Base-by-base conservation (phyloP, 2,113 vertebrate genomes). In the Physeter macrocephalus region DNA sequence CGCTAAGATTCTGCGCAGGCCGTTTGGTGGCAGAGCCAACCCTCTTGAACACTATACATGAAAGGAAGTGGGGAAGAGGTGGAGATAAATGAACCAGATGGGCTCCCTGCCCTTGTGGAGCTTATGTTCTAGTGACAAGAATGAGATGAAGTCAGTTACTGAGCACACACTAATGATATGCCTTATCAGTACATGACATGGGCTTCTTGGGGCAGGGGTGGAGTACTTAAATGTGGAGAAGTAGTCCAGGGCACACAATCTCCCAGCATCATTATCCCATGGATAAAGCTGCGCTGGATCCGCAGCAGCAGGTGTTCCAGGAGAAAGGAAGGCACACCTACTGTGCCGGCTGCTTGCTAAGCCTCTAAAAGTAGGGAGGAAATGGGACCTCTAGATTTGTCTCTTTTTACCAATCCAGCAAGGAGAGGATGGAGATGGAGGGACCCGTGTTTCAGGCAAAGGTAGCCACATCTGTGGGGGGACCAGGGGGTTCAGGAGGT, bases 71-170 rank as follows among this genome's bases (percentile, higher is more conserved):
- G 59, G 49, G 15, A 57, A 8, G 36, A 62, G 23, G 36, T 29
- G 6, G 20, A 46, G 34, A 31, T 14, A 52, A 66, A 34, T 31
- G 3, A 25, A 39, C 49, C 20, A 39, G 57, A 25, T 23, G 12
- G 15, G 15, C 4, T 12, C 52, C 66, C 21, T 83, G 3, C n/a
- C 49, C 27, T 57, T 7, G 0, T 17, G 20, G 1, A 6, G 9
- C 14, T 27, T 64, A 54, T 23, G 34, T 39, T 82, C n/a, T 41
- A 43, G 25, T 12, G 21, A 61, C 10, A 80, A 31, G 46, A 77
- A 36, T 31, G 27, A 88, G 27, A 69, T 52, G 11, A 77, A 69
- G 29, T 29, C 11, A 34, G 41, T 83, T 67, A 61, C 39, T 52
- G 43, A 7, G 29, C 21, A 54, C 21, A 29, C 18, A 20, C 36